Evolutionary conservation across 2,888 invertebrate species (phyloP), one percentile per base, ranked within the genome.

Genomic region (Polyommatus icarus): DNA sequence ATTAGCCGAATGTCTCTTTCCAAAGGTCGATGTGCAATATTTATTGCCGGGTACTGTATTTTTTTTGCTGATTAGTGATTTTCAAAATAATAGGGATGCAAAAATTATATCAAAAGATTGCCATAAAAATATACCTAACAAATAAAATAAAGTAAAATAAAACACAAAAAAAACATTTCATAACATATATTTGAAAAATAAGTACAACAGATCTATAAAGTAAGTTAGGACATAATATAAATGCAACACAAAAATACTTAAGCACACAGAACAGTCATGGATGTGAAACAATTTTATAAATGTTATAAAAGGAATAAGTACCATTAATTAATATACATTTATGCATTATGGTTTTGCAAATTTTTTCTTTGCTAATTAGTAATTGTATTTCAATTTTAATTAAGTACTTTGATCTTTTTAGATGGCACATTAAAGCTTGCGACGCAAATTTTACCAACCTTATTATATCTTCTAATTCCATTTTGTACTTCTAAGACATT

Each of bases 201-300:
- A 61, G 61, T 24, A 61, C 61, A 61, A 61, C 24, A 61, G 24
- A 61, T 61, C 61, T 24, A 61, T 24, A 24, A 24, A 12, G 12
- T 61, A 61, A 61, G 20, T 59, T 59, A 61, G 20, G 61, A 61
- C 61, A 61, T 24, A 24, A 61, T 61, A 61, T 20, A 61, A 24
- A 61, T 61, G 61, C 24, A 61, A 61, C 8, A 61, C 61, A 61
- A 61, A 24, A 24, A n/a, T 8, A 24, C 20, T 12, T 5, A 54
- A 54, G 24, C 4, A 61, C 8, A 61, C 10, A 20, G 3, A 10
- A 10, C 24, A 24, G 20, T 59, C 18, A 20, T 15, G n/a, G 57
- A 20, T 59, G 18, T 54, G 18, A 54, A 54, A 46, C 10, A 10
- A 24, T 18, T 54, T 54, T 15, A 18, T n/a, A n/a, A n/a, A n/a